These are phyloP conservation scores for Coptodon rendalli DNA, from an alignment of 2,113 vertebrate species.

Conservation along the genomic window DNA sequence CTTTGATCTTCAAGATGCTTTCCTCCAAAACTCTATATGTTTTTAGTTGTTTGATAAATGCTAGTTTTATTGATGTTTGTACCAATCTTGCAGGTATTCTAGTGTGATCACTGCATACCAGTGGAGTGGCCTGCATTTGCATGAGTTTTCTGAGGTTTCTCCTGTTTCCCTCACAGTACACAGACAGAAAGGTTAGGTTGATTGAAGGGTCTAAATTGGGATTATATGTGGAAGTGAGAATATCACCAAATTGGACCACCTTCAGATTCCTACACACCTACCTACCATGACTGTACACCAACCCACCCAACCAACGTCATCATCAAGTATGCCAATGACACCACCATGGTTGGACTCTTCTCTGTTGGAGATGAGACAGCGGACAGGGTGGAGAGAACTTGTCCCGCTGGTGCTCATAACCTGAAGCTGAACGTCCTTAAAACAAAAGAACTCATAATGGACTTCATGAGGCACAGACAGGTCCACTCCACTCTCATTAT, in stretches of 20 bases:
- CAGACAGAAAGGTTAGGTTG: background rate
- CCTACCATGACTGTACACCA: background rate
- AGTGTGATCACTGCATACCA: background rate
- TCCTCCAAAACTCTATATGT: background rate
- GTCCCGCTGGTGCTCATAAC: background rate
- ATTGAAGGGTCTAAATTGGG: background rate
- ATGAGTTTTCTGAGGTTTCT: background rate
- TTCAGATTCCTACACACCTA: background rate
- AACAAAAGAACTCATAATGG: background rate
- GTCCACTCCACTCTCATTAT: background rate
- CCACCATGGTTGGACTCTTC: background rate
- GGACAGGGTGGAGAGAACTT: background rate
- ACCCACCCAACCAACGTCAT: background rate
- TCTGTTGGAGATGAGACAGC: background rate
- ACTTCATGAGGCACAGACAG: background rate
- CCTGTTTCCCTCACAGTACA: background rate
- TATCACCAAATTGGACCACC: background rate
- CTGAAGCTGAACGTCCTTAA: accelerated
- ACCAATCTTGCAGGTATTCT: background rate
- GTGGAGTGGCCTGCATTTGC: accelerated
- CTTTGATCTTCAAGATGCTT: background rate
- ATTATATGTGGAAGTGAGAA: background rate
- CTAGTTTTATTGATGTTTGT: background rate
- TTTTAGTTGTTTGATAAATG: background rate
- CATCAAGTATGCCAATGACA: background rate